Evolutionary conservation across 1,140 invertebrate genomes (phyloP).

Genomic region (Catajapyx aquilonaris): DNA sequence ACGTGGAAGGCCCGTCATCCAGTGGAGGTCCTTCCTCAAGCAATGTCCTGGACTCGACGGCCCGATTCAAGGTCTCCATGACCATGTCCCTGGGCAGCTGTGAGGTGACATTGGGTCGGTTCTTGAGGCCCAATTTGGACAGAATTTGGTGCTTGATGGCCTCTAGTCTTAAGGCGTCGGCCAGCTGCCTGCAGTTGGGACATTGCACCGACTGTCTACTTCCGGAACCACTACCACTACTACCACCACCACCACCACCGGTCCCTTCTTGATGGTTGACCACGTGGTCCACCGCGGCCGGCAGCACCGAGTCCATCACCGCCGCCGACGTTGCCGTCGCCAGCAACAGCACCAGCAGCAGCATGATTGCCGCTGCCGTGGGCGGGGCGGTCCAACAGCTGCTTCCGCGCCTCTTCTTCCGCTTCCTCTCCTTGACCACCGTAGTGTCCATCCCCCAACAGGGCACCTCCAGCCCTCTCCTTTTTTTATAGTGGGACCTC

Average conservation of each 20-base stretch:
- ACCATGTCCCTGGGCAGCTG: slow-evolving; percentile 39
- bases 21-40: slow-evolving; percentile 8
- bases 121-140: slow-evolving; percentile 41
- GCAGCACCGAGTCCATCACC: neutral
- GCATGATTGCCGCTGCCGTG: no score
- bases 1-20: slow-evolving; percentile 2
- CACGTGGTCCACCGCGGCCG: neutral
- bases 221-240: no score
- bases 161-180: slow-evolving; percentile 40
- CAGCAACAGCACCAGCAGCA: neutral
- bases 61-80: slow-evolving; percentile 40
- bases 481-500: neutral
- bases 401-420: no score
- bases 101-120: slow-evolving; percentile 43
- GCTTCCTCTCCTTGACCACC: no score
- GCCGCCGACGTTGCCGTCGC: neutral
- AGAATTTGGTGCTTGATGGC: slow-evolving; percentile 56
- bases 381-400: no score
- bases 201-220: neutral
- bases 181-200: slow-evolving; percentile 8
- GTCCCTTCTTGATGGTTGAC: neutral
- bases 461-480: neutral
- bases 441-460: no score
- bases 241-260: neutral
- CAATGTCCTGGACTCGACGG: slow-evolving; percentile 24